Percentiles rank a stretch among this genome's conserved stretches.
phyloP scores from a whole-genome alignment of 2,797 vertebrate species.

The Rhinichthys osculus region DNA sequence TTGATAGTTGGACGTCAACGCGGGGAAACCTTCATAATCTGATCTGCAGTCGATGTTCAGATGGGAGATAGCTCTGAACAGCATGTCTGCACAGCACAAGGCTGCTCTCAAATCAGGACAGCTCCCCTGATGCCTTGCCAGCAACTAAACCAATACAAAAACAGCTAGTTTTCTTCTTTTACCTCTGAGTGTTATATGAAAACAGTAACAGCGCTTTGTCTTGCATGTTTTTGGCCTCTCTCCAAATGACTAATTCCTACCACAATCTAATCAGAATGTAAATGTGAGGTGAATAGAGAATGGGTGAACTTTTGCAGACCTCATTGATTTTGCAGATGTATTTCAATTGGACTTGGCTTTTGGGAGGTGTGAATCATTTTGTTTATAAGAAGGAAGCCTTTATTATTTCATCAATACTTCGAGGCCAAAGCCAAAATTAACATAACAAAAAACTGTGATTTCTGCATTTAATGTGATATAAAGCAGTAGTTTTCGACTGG shows the following conservation, averaged over 20 bases:
- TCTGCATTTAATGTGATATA: neutral
- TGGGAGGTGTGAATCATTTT: constrained; percentile 56
- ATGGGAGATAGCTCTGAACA: constrained; percentile 29
- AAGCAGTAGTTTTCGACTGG: neutral
- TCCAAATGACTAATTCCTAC: constrained; percentile 65
- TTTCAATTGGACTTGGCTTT: constrained; percentile 70
- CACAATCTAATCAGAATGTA: constrained; percentile 61
- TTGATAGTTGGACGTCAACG: constrained; percentile 46
- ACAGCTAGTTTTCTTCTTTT: constrained; percentile 59
- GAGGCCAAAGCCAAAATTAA: constrained; percentile 8
- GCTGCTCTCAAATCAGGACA: constrained; percentile 67
- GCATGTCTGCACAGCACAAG: constrained; percentile 52
- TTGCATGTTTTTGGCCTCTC: constrained; percentile 52
- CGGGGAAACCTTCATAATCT: constrained; percentile 58
- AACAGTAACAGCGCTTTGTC: constrained; percentile 66
- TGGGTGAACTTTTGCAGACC: constrained; percentile 62
- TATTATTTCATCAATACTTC: constrained; percentile 50
- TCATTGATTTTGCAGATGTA: constrained; percentile 70
- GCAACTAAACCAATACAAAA: constrained; percentile 52
- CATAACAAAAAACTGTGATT: neutral
- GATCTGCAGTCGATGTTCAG: constrained; percentile 50
- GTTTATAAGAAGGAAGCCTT: constrained; percentile 50
- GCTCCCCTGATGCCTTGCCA: constrained; percentile 65
- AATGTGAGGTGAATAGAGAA: constrained; percentile 64
- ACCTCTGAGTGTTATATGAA: constrained; percentile 69